These are phyloP conservation scores for Aplysina aerophoba DNA, from an alignment of 37 sponge, comb jelly and placozoan genomes.

Conservation along the genomic window DNA sequence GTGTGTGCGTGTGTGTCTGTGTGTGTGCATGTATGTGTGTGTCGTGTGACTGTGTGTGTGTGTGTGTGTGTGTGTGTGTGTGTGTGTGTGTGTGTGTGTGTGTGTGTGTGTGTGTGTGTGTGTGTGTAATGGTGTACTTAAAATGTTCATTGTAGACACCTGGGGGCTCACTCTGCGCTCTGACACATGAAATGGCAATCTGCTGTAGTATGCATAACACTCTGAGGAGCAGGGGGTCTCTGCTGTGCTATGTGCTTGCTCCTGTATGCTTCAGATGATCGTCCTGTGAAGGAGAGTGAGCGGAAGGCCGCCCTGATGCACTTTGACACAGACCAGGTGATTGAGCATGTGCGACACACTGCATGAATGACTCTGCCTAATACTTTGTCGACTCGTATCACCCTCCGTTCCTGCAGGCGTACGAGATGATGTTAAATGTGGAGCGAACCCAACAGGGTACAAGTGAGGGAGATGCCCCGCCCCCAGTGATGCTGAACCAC, in stretches of 20 bases:
- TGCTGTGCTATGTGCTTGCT: not conserved
- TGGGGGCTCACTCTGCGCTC: no score
- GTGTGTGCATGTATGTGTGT: no score
- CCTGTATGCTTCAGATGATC: slow-evolving; percentile 68
- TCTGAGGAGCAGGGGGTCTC: no score
- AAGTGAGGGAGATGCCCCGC: slow-evolving; percentile 55
- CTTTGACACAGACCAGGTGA: slow-evolving; percentile 81
- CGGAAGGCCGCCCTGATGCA: slow-evolving; percentile 88
- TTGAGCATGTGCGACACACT: not conserved
- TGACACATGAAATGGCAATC: no score
- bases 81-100: no score
- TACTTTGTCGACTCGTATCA: not conserved
- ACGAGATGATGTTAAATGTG: slow-evolving; percentile 22
- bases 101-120: no score
- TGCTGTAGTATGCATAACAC: no score
- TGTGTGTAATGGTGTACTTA: no score
- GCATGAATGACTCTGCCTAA: not conserved
- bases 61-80: no score
- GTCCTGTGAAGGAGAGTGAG: slow-evolving; percentile 83
- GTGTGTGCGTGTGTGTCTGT: no score
- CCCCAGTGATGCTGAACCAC: slow-evolving; percentile 14
- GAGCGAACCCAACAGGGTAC: slow-evolving; percentile 31
- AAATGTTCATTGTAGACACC: no score
- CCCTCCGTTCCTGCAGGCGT: slow-evolving; percentile 12
- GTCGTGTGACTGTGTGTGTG: no score